These are phyloP conservation scores for Lepidochrysops patricia DNA, from an alignment of 2,888 invertebrate genomes.

Conservation along the genomic window DNA sequence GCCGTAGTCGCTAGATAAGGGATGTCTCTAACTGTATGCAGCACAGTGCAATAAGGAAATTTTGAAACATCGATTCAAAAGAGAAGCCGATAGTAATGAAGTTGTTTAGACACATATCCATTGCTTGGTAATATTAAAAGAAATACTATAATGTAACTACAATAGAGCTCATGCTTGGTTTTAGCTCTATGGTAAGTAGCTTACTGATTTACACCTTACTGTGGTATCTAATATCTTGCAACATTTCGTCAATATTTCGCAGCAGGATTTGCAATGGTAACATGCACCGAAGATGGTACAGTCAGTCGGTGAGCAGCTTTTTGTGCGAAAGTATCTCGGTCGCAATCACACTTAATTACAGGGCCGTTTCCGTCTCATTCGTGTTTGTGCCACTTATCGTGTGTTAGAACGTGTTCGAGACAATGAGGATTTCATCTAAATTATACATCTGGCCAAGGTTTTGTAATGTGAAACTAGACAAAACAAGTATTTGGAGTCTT, in stretches of 20 bases:
- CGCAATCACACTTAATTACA: slow-evolving; percentile 50
- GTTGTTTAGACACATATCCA: no score
- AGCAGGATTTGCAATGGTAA: slow-evolving; percentile 33
- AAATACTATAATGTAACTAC: no score
- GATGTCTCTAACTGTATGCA: no score
- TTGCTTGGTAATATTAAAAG: no score
- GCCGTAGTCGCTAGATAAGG: no score
- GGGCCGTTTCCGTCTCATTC: slow-evolving; percentile 48
- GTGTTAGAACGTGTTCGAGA: slow-evolving; percentile 7
- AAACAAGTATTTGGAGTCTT: neutral
- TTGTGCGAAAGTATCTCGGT: slow-evolving; percentile 58
- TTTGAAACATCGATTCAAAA: no score
- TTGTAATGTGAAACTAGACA: neutral
- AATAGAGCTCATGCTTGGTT: no score
- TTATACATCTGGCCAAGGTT: slow-evolving; percentile 1
- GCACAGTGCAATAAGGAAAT: no score
- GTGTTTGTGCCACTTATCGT: slow-evolving; percentile 19
- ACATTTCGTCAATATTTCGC: slow-evolving; percentile 9
- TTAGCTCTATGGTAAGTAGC: no score
- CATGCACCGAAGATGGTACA: slow-evolving; percentile 37
- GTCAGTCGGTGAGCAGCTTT: slow-evolving; percentile 54
- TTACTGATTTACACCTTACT: no score
- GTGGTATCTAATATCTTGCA: neutral
- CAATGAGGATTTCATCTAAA: slow-evolving; percentile 4
- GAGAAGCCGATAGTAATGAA: no score